These are phyloP conservation scores for Gymnocephalus cernua DNA, from an alignment of 2,113 vertebrate genomes.

Conservation along the genomic window DNA sequence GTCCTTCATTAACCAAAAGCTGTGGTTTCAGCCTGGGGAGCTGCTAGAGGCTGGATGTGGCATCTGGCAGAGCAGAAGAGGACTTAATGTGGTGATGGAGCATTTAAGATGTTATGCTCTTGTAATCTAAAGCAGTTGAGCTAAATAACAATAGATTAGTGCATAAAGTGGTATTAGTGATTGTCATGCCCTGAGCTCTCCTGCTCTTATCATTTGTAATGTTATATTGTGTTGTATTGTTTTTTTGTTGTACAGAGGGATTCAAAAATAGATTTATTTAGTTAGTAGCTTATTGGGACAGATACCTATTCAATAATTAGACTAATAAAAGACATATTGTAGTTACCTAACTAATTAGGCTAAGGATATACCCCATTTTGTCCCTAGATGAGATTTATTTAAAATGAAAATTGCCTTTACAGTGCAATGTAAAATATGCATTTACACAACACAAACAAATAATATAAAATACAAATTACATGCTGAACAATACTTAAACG, in stretches of 20 bases:
- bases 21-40: constrained; percentile 23
- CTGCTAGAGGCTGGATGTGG: constrained; percentile 3
- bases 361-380: not conserved
- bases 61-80: not conserved
- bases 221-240: not conserved
- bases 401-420: not conserved
- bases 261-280: not conserved
- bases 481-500: not conserved
- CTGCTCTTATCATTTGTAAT: not conserved
- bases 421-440: not conserved
- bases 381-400: not conserved
- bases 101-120: constrained; percentile 7
- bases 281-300: too few species aligned
- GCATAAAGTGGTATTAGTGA: constrained; percentile 3
- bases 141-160: not conserved
- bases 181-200: not conserved
- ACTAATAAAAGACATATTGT: not conserved
- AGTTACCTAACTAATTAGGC: not conserved
- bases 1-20: constrained; percentile 1
- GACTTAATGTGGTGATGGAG: not conserved
- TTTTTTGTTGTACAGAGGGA: not conserved
- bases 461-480: not conserved
- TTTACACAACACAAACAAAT: not conserved
- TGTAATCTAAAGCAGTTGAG: not conserved
- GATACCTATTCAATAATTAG: not conserved